phyloP scores from a whole-genome alignment of 2,888 invertebrate genomes.

The Acanthopleura granulata region DNA sequence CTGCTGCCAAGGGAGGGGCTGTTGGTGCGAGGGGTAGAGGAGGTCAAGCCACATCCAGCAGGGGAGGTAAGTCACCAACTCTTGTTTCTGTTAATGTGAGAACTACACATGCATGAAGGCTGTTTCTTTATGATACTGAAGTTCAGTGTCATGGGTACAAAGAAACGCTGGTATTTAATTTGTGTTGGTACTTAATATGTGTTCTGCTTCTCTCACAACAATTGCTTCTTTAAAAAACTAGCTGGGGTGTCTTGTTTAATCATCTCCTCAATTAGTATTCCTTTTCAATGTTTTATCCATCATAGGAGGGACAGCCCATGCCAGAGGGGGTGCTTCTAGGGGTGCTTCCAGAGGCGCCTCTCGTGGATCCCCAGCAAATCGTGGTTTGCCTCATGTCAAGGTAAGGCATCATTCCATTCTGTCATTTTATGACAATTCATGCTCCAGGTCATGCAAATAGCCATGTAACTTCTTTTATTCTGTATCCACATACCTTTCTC shows the following conservation, averaged over 20 bases:
- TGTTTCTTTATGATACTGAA: too few species aligned
- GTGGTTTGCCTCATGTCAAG: slow-evolving; percentile 38
- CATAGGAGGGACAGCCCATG: slow-evolving; percentile 42
- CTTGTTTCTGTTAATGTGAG: neutral
- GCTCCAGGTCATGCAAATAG: too few species aligned
- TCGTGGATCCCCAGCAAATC: slow-evolving; percentile 12
- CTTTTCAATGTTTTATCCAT: too few species aligned
- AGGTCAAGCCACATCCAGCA: slow-evolving; percentile 17
- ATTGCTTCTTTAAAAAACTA: too few species aligned
- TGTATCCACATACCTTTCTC: neutral
- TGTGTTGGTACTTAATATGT: too few species aligned
- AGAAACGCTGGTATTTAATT: too few species aligned
- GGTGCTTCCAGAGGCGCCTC: slow-evolving; percentile 13
- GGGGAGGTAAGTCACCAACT: slow-evolving; percentile 27
- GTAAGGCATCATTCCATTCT: slow-evolving; percentile 27
- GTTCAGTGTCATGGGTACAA: too few species aligned
- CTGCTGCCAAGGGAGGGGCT: slow-evolving; percentile 31
- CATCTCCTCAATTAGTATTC: too few species aligned
- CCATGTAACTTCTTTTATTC: neutral
- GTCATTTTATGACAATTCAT: too few species aligned
- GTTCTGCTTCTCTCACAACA: too few species aligned
- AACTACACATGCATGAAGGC: too few species aligned
- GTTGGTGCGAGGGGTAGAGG: slow-evolving; percentile 27
- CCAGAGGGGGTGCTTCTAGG: slow-evolving; percentile 43
- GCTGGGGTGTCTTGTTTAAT: too few species aligned